A percentile compares a stretch with the other conserved stretches of the same genome.
These are phyloP conservation scores for Drosophila ezoana DNA, from an alignment of 2,888 invertebrate genomes.

Conservation along the genomic window DNA sequence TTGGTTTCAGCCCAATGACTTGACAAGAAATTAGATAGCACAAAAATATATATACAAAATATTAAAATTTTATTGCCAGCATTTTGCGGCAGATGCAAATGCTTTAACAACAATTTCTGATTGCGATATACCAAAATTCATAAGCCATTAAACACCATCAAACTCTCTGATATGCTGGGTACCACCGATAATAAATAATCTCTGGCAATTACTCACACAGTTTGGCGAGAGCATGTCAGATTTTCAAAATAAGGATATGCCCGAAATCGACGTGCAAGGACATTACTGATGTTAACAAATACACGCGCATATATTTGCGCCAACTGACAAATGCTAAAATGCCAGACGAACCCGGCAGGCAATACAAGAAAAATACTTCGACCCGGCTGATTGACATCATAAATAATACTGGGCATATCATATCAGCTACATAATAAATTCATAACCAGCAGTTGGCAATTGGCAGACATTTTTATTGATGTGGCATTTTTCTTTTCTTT, in stretches of 20 bases:
- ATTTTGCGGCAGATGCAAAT: slow-evolving; percentile 39
- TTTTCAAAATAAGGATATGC: slow-evolving; percentile 32
- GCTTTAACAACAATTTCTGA: slow-evolving; percentile 15
- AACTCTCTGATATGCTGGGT: not conserved
- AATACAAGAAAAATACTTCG: slow-evolving; percentile 19
- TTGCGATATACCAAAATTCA: slow-evolving; percentile 30
- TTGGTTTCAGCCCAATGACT: slow-evolving; percentile 36
- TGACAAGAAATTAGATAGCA: slow-evolving; percentile 28
- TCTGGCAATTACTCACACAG: slow-evolving; percentile 64
- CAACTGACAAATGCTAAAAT: slow-evolving; percentile 61
- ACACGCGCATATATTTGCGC: slow-evolving; percentile 50
- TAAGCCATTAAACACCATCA: slow-evolving; percentile 32
- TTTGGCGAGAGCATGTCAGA: slow-evolving; percentile 31
- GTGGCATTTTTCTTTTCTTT: slow-evolving; percentile 6
- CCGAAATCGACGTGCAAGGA: slow-evolving; percentile 30
- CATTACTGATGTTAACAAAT: slow-evolving; percentile 23
- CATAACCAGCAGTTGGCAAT: slow-evolving; percentile 46
- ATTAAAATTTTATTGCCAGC: slow-evolving; percentile 44
- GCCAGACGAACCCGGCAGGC: slow-evolving; percentile 35
- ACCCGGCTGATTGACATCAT: slow-evolving; percentile 56
- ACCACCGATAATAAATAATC: slow-evolving; percentile 52
- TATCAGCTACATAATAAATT: slow-evolving; percentile 63
- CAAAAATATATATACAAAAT: slow-evolving; percentile 7
- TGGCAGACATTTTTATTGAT: slow-evolving; percentile 23
- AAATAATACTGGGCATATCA: slow-evolving; percentile 69